These are phyloP conservation scores for Esox masquinongy DNA, from an alignment of 2,797 vertebrate genomes.

Conservation along the genomic window DNA sequence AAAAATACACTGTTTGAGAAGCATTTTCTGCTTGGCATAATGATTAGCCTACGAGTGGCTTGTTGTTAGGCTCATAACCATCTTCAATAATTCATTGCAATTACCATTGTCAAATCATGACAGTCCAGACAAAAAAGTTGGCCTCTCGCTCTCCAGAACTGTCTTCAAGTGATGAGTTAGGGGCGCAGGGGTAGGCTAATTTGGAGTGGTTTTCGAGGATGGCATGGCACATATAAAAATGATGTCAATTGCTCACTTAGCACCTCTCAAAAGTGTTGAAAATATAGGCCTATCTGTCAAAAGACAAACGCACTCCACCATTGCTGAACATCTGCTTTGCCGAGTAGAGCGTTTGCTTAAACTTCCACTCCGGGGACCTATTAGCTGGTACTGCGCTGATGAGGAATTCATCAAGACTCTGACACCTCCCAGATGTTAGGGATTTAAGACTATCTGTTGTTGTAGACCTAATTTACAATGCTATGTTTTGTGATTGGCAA, in stretches of 20 bases:
- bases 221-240: constrained; percentile 27
- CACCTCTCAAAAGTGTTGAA: constrained; percentile 61
- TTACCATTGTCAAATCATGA: not conserved
- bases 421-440: constrained; percentile 75
- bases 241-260: constrained; percentile 66
- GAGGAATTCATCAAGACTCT: constrained; percentile 75
- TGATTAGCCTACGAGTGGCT: not conserved
- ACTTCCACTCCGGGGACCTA: constrained; percentile 68
- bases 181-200: constrained; percentile 6
- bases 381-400: constrained; percentile 70
- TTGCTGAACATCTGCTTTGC: constrained; percentile 74
- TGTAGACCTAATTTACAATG: constrained; percentile 60
- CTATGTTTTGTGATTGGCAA: constrained; percentile 36
- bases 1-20: not conserved
- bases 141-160: constrained; percentile 13
- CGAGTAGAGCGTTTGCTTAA: constrained; percentile 62
- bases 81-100: constrained; percentile 1
- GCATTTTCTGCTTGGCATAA: not conserved
- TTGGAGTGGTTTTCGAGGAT: constrained; percentile 18
- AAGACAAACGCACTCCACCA: constrained; percentile 65
- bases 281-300: constrained; percentile 61
- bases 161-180: not conserved
- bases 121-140: not conserved
- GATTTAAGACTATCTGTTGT: constrained; percentile 66
- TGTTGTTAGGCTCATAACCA: not conserved